Evolutionary conservation across 2,113 vertebrate species (phyloP), one percentile per base, ranked within the genome.

Genomic region (Paralichthys olivaceus): DNA sequence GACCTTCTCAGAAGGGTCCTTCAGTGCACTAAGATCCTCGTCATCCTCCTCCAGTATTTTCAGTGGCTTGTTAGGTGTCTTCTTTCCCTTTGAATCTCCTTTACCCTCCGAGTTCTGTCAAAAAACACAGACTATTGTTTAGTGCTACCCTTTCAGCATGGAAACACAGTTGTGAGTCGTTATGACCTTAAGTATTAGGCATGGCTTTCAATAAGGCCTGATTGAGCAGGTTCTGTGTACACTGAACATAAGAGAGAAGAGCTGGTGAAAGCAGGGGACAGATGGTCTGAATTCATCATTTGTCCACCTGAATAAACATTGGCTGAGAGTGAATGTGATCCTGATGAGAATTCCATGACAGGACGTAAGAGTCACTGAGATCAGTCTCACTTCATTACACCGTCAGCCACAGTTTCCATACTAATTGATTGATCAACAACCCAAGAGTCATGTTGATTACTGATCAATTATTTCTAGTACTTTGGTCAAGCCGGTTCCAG

Each of bases 1-100:
- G 53, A 99, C 98, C 97, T 98, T 99, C 91, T 98, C 98, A 26
- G 97, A 97, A 15, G 96, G 96, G 83, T 97, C 96, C 85, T 97
- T 98, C 79, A 97, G 95, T 82, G 96, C 95, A 84, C 96, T 97
- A 74, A 97, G 96, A 77, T 99, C 97, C 72, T 97, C 96, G 40
- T 95, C 93, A 1, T 94, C 94, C 71, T 95, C 94, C 57, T 94
- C 93, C 32, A 94, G 83, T 3, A 95, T 94, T 64, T 95, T 95
- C 58, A 95, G 91, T 0, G 93, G 92, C 70, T 94, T 94, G 29
- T 76, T 90, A 1, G 84, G 51, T 2, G 89, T 85, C 79, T 95
- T 95, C 90, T 96, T 96, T 81, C 96, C 96, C 93, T 97, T 98
- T 12, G 95, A 91, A 57, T 96, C 96, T 76, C 92, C 94, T 94